These are phyloP conservation scores for Nothoprocta perdicaria DNA, from an alignment of 2,113 vertebrate species.

Conservation along the genomic window DNA sequence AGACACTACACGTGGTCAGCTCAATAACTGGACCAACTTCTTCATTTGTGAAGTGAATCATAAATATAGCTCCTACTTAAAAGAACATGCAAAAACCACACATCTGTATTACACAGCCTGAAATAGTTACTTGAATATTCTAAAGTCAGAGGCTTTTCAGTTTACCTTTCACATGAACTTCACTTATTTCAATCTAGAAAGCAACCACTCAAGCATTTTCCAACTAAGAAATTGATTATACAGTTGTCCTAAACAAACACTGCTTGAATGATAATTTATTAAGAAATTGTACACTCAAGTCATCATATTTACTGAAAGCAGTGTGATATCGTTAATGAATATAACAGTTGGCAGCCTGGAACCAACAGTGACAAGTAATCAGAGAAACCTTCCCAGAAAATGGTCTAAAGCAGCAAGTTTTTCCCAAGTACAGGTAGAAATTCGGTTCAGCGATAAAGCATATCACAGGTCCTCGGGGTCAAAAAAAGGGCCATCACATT, in stretches of 20 bases:
- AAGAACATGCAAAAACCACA: neutral
- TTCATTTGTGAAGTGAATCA: conserved; percentile 16
- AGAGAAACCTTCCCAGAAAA: neutral
- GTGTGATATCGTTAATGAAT: neutral
- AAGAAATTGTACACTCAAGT: neutral
- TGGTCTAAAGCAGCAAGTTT: neutral
- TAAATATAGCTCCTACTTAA: conserved; percentile 11
- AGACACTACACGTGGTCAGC: neutral
- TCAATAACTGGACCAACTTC: neutral
- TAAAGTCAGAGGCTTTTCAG: neutral
- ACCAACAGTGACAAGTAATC: neutral
- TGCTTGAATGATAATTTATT: neutral
- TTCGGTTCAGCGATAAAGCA: neutral
- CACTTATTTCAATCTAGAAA: neutral
- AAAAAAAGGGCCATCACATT: neutral
- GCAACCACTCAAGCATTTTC: neutral
- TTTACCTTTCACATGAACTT: neutral
- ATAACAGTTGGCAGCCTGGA: neutral
- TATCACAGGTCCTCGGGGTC: neutral
- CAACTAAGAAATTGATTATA: neutral
- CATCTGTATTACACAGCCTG: neutral
- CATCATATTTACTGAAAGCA: neutral
- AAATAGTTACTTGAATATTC: neutral
- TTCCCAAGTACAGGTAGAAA: neutral
- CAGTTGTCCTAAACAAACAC: neutral